Percentiles rank a stretch among this genome's conserved stretches.
Evolutionary conservation across 2,888 invertebrate species (phyloP).

Genomic region (Leucophenga maculata): DNA sequence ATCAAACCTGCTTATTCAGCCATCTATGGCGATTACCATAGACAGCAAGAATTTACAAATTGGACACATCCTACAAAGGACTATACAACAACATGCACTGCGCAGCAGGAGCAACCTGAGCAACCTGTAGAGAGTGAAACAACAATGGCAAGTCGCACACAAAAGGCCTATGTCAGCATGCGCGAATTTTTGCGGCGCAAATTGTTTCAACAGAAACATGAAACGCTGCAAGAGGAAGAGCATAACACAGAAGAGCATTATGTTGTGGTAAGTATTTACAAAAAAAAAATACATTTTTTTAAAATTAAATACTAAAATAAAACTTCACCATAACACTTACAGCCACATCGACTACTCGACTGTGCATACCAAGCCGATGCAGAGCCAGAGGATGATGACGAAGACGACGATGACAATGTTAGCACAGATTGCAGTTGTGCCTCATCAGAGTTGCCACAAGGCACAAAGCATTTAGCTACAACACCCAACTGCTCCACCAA

Average conservation of each 20-base stretch:
- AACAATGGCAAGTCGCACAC: conserved; percentile 54
- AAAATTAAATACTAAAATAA: not conserved
- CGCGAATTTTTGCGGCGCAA: conserved; percentile 68
- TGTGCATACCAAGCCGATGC: conserved; percentile 64
- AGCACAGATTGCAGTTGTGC: conserved; percentile 52
- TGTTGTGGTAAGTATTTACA: conserved; percentile 54
- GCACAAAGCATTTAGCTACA: not conserved
- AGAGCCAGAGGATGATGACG: conserved; percentile 56
- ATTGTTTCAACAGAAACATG: conserved; percentile 55
- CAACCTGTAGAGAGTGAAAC: too few species aligned
- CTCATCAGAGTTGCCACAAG: conserved; percentile 23
- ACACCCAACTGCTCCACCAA: conserved; percentile 38
- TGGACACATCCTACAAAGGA: not conserved
- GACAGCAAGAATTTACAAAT: not conserved
- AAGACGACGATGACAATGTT: conserved; percentile 21
- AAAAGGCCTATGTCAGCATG: conserved; percentile 70
- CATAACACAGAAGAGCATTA: conserved; percentile 57
- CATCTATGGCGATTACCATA: conserved; percentile 50
- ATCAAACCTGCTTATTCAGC: conserved; percentile 60
- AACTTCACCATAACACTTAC: not conserved
- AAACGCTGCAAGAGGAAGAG: conserved; percentile 26
- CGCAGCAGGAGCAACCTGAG: too few species aligned
- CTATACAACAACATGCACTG: not conserved
- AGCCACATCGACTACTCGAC: conserved; percentile 61
- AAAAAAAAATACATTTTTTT: conserved; percentile 18